Base-by-base conservation (phyloP, 2,797 vertebrate genomes). In the Hoplostethus mediterraneus region DNA sequence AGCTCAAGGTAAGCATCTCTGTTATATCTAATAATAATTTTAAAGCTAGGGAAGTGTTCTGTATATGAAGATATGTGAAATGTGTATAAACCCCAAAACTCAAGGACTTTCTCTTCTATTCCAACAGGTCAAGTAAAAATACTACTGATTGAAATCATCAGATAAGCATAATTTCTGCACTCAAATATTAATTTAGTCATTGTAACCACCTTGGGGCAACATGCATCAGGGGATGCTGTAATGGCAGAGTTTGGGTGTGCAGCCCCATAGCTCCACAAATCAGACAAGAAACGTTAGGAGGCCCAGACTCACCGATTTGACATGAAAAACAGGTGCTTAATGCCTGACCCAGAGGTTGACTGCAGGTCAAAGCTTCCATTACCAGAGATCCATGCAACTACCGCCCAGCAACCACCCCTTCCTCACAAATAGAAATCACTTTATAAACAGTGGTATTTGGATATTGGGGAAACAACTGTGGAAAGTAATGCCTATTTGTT, bases 311-410 rank as follows among this genome's bases (percentile, higher is more conserved):
- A 93, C 11, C 87, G 92, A 55, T 96, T 96, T 0, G 95, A 96
- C 85, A 84, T 95, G 82, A 96, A 95, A 87, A 95, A 93, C 56
- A 94, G 95, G 8, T 92, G 95, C 36, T 96, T 94, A 0, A 94
- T 95, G 25, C 92, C 93, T 0, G 95, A 95, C 63, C 84, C 91
- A 67, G 94, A 93, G 74, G 92, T 93, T 30, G 95, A 95, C 28
- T 28, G 70, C 95, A 77, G 0, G 92, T 95, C 59, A 96, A 95
- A 66, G 95, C 92, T 61, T 90, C 83, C 44, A 72, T 96, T 5
- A 0, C 77, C 75, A 94, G 45, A 14, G 45, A 47, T 47, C 16
- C 13, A 47, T n/a, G 3, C 45, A 16, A 47, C 13, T 14, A 47
- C 45, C 40, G 0, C 40, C 11, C 11, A 42, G 10, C 40, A 42